Evolutionary conservation across 92 coral and sea anemone species (phyloP).

Genomic region (Actinernus sp.): DNA sequence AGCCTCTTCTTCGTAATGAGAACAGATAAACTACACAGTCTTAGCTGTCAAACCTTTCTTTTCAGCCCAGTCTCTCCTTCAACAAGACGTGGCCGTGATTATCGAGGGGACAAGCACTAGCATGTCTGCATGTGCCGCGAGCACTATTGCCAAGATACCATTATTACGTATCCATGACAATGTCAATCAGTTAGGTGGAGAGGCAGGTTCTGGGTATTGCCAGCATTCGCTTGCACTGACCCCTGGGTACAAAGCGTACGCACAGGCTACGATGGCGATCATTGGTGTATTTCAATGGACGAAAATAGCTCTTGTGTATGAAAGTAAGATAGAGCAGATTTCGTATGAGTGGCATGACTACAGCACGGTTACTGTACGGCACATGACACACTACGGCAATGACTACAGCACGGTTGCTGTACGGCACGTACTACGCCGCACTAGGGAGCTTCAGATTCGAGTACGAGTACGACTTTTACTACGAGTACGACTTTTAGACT

Average conservation of each 20-base stretch:
- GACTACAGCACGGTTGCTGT: too few species aligned
- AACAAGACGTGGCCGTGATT: slow-evolving; percentile 33
- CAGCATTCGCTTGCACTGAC: slow-evolving; percentile 45
- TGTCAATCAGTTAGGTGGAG: background rate
- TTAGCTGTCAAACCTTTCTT: background rate
- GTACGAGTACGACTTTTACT: too few species aligned
- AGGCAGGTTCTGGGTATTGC: slow-evolving; percentile 7
- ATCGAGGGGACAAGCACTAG: slow-evolving; percentile 26
- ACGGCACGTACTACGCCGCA: too few species aligned
- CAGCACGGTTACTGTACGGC: too few species aligned
- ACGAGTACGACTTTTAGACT: too few species aligned
- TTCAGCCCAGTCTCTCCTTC: slow-evolving; percentile 27
- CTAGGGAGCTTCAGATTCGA: too few species aligned
- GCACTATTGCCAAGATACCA: slow-evolving; percentile 51
- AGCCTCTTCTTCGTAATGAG: too few species aligned
- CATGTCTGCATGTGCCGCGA: slow-evolving; percentile 36
- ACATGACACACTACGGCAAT: too few species aligned
- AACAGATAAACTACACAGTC: too few species aligned
- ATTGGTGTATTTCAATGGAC: slow-evolving; percentile 42
- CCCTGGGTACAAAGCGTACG: slow-evolving; percentile 27
- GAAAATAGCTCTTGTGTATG: slow-evolving; percentile 32
- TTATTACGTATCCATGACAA: slow-evolving; percentile 23
- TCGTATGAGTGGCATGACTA: too few species aligned
- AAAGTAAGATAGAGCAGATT: slow-evolving; percentile 16
- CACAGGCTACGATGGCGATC: slow-evolving; percentile 43